Percentiles rank a stretch among this genome's conserved stretches.
phyloP scores from a whole-genome alignment of 2,888 invertebrate species.

The Leucozona laternaria region DNA sequence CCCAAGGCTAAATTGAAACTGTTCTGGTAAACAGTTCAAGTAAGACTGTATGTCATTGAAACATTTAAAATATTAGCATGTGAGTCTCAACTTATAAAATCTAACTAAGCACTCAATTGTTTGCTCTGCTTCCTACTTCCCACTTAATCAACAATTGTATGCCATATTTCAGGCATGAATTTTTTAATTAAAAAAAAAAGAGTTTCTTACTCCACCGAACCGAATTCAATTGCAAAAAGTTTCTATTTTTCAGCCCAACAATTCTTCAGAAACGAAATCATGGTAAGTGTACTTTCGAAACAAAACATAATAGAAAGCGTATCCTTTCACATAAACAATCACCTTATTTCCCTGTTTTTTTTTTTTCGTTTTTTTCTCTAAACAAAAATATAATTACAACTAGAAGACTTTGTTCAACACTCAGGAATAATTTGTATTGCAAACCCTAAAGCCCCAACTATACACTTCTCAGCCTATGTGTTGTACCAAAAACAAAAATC shows the following conservation, averaged over 20 bases:
- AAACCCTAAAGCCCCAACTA: background rate
- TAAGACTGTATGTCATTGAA: too few species aligned
- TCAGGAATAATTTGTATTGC: slow-evolving; percentile 9
- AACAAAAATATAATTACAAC: slow-evolving; percentile 57
- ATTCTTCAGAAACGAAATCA: slow-evolving; percentile 4
- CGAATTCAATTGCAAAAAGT: slow-evolving; percentile 43
- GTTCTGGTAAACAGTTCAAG: too few species aligned
- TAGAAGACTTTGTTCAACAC: slow-evolving; percentile 66
- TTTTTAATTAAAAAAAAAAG: background rate
- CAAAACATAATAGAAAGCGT: slow-evolving; percentile 55
- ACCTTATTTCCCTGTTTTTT: slow-evolving; percentile 5
- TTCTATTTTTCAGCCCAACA: slow-evolving; percentile 37
- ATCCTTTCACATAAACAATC: slow-evolving; percentile 61
- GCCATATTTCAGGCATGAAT: background rate
- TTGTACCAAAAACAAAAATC: slow-evolving; percentile 17
- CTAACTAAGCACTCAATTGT: background rate
- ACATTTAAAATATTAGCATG: too few species aligned
- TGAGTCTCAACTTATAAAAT: too few species aligned
- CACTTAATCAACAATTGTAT: background rate
- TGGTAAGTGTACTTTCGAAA: slow-evolving; percentile 37
- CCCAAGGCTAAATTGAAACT: too few species aligned
- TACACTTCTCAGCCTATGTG: background rate
- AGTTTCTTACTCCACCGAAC: slow-evolving; percentile 39
- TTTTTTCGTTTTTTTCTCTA: too few species aligned
- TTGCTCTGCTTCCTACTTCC: background rate